A percentile compares a stretch with the other conserved stretches of the same genome.
Evolutionary conservation across 1,140 invertebrate genomes (phyloP).

Genomic region (Whitmania pigra): DNA sequence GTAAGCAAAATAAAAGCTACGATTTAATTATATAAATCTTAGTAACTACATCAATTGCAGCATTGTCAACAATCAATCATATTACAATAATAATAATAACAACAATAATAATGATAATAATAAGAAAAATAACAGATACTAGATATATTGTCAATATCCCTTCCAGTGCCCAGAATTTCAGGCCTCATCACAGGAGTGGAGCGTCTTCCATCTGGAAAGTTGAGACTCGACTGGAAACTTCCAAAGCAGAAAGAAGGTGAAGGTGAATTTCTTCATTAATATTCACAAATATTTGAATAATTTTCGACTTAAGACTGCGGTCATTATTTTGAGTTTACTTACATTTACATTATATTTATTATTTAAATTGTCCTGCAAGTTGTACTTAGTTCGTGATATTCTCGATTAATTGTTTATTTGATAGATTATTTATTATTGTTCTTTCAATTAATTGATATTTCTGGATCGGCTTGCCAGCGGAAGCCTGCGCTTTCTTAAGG

Average conservation of each 20-base stretch:
- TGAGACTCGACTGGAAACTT: not conserved
- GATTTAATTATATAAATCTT: not conserved
- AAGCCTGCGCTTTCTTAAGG: no score
- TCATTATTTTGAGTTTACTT: no score
- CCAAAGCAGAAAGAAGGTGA: not conserved
- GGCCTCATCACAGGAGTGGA: not conserved
- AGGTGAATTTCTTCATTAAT: not conserved
- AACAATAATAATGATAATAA: not conserved
- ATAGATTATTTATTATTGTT: no score
- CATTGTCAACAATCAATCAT: not conserved
- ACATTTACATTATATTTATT: no score
- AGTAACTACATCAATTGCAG: not conserved
- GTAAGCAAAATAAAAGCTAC: not conserved
- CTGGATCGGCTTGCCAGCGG: no score
- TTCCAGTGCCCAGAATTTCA: not conserved
- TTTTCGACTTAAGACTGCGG: not conserved
- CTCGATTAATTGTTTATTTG: no score
- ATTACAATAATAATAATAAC: not conserved
- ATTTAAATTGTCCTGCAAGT: no score
- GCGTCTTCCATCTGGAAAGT: not conserved
- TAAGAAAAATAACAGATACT: not conserved
- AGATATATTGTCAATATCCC: not conserved
- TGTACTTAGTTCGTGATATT: no score
- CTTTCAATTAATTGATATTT: no score
- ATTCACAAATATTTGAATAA: conserved; percentile 4